Evolutionary conservation across 2,113 vertebrate genomes (phyloP), one percentile per base, ranked within the genome.

Genomic region (Mugil cephalus): DNA sequence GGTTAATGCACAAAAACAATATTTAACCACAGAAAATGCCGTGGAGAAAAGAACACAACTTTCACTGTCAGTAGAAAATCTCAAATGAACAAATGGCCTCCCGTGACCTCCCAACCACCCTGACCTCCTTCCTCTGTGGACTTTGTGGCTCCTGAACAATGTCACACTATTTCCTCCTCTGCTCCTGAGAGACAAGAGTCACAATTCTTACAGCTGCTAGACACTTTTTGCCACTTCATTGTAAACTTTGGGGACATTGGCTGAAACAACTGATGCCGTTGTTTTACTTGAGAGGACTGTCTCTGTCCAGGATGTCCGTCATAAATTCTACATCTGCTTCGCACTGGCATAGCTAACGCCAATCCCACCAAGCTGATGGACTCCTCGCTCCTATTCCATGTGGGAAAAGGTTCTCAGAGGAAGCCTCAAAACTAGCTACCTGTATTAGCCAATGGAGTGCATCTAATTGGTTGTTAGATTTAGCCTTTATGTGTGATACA

Each of bases 121-220:
- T 40, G 46, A 70, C 51, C 64, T 73, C 55, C 36, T 51, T 62
- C 48, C 14, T 76, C 19, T 64, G 18, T 34, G 14, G 47, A 50
- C 17, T 18, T n/a, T 54, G 51, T 42, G 53, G 51, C 35, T 60
- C 74, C 58, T 60, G 36, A 78, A 69, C 59, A 59, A 53, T 48
- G n/a, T 53, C 56, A 35, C 67, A 52, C 12, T 53, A 38, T 39
- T 64, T 69, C 35, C 47, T 55, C 34, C 39, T 47, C 60, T 42
- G 19, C 38, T 58, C 51, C 62, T 12, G 7, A 58, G 12, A 21
- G 38, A 69, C 17, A n/a, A 50, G 39, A 72, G 62, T 56, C 54
- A 0, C 10, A 19, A 71, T 61, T 55, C 53, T 14, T 19, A 18
- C 24, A 54, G 18, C 36, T 1, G 30, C 38, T 17, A 42, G 13